Evolutionary conservation across 2,797 vertebrate species (phyloP).

Genomic region (Labroides dimidiatus): DNA sequence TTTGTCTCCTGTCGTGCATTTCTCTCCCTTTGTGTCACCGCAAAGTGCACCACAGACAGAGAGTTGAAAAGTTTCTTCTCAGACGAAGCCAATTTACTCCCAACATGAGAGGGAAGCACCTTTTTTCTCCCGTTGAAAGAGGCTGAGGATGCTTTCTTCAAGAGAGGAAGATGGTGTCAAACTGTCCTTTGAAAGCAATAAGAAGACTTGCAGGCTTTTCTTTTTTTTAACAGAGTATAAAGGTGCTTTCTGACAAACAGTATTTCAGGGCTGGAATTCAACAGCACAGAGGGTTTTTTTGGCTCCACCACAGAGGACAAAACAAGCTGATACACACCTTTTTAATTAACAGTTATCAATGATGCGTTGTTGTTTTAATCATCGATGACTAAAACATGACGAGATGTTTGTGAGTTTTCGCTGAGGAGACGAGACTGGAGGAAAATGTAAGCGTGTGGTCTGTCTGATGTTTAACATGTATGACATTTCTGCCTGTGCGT

Average conservation of each 20-base stretch:
- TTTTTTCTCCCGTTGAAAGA: slow-evolving; percentile 38
- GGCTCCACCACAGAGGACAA: no score
- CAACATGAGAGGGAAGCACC: slow-evolving; percentile 51
- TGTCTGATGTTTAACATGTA: no score
- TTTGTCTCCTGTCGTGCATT: slow-evolving; percentile 19
- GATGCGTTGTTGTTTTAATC: no score
- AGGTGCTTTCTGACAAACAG: slow-evolving; percentile 33
- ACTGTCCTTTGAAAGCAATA: slow-evolving; percentile 46
- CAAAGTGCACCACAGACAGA: slow-evolving; percentile 14
- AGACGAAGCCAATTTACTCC: slow-evolving; percentile 62
- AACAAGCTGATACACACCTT: slow-evolving; percentile 23
- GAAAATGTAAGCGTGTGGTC: no score
- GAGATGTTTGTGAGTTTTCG: no score
- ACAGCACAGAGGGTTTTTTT: no score
- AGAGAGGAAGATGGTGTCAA: slow-evolving; percentile 43
- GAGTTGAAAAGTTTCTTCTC: slow-evolving; percentile 42
- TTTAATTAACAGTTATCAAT: neutral
- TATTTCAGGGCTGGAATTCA: slow-evolving; percentile 27
- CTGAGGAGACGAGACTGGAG: no score
- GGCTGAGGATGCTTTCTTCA: slow-evolving; percentile 34
- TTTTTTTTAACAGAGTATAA: slow-evolving; percentile 3
- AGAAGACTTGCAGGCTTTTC: slow-evolving; percentile 26
- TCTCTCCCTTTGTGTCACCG: slow-evolving; percentile 40
- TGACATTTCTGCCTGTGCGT: no score
- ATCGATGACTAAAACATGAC: no score